phyloP scores from a whole-genome alignment of 2,113 vertebrate species.

The Aleadryas rufinucha region DNA sequence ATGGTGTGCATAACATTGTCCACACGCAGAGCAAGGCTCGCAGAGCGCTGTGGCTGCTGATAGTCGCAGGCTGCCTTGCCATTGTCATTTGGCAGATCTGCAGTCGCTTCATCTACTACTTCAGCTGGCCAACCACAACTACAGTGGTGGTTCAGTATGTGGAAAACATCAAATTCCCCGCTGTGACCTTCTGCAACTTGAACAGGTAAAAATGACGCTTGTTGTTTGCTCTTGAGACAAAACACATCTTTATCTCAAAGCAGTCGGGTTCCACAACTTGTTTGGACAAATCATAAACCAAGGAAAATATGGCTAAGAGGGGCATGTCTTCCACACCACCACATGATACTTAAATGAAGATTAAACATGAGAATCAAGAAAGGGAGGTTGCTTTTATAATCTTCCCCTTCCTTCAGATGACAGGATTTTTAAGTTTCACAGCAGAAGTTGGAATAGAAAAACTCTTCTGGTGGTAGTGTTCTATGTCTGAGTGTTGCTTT shows the following conservation, averaged over 20 bases:
- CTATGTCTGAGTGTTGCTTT: not conserved
- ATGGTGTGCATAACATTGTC: constrained; percentile 69
- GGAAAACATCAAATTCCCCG: constrained; percentile 73
- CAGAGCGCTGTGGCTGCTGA: constrained; percentile 62
- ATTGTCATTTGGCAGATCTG: constrained; percentile 65
- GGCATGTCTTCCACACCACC: not conserved
- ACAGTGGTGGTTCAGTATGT: constrained; percentile 72
- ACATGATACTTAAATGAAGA: not conserved
- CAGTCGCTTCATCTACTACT: constrained; percentile 68
- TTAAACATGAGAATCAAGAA: accelerated
- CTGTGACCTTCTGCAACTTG: constrained; percentile 78
- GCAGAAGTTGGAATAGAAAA: not conserved
- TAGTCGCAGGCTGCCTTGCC: constrained; percentile 55
- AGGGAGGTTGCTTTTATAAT: not conserved
- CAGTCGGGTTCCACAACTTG: not conserved
- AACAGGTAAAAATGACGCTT: constrained; percentile 70
- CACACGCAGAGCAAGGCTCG: constrained; percentile 39
- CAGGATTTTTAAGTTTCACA: not conserved
- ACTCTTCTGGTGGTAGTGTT: not conserved
- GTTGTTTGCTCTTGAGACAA: not conserved
- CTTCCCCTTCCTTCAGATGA: not conserved
- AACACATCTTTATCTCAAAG: not conserved
- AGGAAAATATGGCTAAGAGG: not conserved
- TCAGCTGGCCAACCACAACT: constrained; percentile 76
- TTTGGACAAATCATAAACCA: not conserved